Evolutionary conservation across 1,140 invertebrate genomes (phyloP).

Genomic region (Zaprionus davidi): DNA sequence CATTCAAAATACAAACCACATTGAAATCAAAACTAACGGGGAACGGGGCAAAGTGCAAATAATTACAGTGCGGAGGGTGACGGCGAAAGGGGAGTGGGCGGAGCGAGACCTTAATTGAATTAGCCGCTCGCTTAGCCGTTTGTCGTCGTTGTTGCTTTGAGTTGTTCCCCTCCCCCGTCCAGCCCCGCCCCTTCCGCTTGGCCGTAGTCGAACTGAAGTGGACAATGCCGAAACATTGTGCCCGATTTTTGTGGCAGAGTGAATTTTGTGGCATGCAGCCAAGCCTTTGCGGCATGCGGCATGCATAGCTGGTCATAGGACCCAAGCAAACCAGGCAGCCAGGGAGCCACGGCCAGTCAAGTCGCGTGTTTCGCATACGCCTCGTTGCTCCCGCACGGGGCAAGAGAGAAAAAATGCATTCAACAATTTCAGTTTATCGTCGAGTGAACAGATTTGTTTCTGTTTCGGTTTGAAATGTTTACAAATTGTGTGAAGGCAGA

Average conservation of each 20-base stretch:
- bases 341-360: not conserved
- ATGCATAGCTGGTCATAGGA: conserved; percentile 40
- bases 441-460: conserved; percentile 45
- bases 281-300: conserved; percentile 39
- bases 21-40: too few relatives aligned
- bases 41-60: not conserved
- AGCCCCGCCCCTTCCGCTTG: too few relatives aligned
- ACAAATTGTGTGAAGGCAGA: conserved; percentile 8
- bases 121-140: conserved; percentile 26
- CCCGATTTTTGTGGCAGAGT: conserved; percentile 29
- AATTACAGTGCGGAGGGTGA: not conserved
- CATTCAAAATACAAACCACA: too few relatives aligned
- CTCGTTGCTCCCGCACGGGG: conserved; percentile 16
- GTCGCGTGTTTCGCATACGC: conserved; percentile 34
- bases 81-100: not conserved
- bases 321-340: not conserved
- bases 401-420: conserved; percentile 4
- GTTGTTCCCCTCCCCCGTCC: not conserved
- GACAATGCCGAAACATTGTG: conserved; percentile 37
- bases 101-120: conserved; percentile 17
- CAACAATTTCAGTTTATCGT: conserved; percentile 55
- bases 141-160: conserved; percentile 18
- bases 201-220: conserved; percentile 19
- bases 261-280: conserved; percentile 30
- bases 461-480: conserved; percentile 25